Evolutionary conservation across 2,888 invertebrate species (phyloP), one percentile per base, ranked within the genome.

Genomic region (Drosophila robusta): DNA sequence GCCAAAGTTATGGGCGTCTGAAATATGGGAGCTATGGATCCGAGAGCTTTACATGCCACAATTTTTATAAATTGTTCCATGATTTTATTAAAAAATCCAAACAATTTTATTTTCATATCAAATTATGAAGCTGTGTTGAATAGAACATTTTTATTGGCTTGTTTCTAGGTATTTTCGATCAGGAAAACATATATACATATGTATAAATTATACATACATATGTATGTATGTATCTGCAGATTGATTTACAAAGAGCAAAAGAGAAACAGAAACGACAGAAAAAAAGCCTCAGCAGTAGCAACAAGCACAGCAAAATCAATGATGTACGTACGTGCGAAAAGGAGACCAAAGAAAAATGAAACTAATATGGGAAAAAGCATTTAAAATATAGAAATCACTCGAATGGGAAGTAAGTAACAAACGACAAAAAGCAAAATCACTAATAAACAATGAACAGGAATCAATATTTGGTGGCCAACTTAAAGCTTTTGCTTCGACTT

Each of bases 281-380:
- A 22, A 14, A n/a, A 22, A 18, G n/a, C 22, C 0, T 5, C 9
- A n/a, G n/a, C n/a, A n/a, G n/a, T n/a, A n/a, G n/a, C n/a, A 6
- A 7, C 26, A 26, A 1, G 1, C 1, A 7, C 26, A 56, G 45
- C n/a, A 63, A 65, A 73, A 68, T 66, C 57, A 73, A 77, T 76
- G 76, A 76, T 77, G 73, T 65, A 76, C n/a, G n/a, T 26, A 26
- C 26, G 26, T 26, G 26, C 73, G 73, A 46, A 57, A 57, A 34
- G 46, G 39, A 42, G 58, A 32, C 44, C 29, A 32, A 44, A 54
- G 49, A 75, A 46, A 49, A 63, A 63, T 34, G 16, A 71, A 58
- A 55, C 70, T 70, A 70, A 70, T 70, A 65, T 60, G 55, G 51
- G 46, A 18, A 58, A 70, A 65, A 65, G 46, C 60, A 61, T 52